Conservation (phyloP, 2,888 invertebrate genomes). For the Stratiomys singularior region DNA sequence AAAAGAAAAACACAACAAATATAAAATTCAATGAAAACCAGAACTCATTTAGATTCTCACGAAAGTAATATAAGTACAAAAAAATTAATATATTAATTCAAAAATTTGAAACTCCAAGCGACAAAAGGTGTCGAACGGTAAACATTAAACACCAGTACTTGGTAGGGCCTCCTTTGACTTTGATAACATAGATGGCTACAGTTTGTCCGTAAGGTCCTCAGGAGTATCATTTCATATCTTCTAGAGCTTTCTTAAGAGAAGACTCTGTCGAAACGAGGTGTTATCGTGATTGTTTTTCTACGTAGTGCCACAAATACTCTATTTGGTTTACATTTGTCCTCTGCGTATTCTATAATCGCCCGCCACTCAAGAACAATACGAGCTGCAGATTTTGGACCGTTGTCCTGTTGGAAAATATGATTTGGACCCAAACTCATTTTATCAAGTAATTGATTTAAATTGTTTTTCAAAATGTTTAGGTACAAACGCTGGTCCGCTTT, state of each 20-base stretch:
- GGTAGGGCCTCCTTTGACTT: too few relatives aligned
- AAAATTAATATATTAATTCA: too few relatives aligned
- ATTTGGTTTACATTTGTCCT: not conserved
- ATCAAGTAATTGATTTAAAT: not conserved
- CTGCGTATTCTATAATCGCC: not conserved
- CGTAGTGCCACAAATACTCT: conserved; percentile 13
- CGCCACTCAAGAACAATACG: not conserved
- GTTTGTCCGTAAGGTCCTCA: not conserved
- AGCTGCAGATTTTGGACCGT: not conserved
- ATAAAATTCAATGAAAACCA: too few relatives aligned
- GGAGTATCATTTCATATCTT: not conserved
- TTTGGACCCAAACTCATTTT: conserved; percentile 14
- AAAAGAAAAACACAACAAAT: too few relatives aligned
- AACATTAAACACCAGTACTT: too few relatives aligned
- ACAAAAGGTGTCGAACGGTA: too few relatives aligned
- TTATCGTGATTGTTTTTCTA: not conserved
- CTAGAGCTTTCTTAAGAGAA: conserved; percentile 7
- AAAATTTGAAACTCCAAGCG: too few relatives aligned
- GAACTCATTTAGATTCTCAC: too few relatives aligned
- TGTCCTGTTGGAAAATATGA: conserved; percentile 7
- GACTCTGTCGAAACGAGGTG: not conserved
- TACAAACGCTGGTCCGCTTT: not conserved
- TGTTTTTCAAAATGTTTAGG: conserved; percentile 13
- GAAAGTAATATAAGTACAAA: too few relatives aligned
- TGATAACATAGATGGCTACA: not conserved